These are phyloP conservation scores for Scaptomyza flava DNA, from an alignment of 2,888 invertebrate species.

Conservation along the genomic window DNA sequence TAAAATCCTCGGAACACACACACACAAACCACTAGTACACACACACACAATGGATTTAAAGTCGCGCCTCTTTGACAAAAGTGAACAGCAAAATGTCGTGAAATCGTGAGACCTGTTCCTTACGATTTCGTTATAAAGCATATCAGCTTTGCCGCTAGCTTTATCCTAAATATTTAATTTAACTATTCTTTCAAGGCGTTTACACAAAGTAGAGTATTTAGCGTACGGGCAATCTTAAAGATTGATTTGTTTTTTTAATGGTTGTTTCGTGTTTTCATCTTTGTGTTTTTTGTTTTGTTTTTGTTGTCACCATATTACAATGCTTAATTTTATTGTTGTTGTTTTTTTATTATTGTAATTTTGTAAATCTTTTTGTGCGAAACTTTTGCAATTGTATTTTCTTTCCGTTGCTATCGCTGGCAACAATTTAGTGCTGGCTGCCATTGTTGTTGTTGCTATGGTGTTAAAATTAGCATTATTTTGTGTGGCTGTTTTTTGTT, in stretches of 20 bases:
- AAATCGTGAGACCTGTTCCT: no score
- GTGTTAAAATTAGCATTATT: constrained; percentile 74
- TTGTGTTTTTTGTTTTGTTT: constrained; percentile 7
- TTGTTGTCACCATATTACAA: constrained; percentile 69
- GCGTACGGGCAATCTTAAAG: constrained; percentile 6
- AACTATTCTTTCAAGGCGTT: neutral
- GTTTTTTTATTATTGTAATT: constrained; percentile 79
- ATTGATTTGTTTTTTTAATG: constrained; percentile 34
- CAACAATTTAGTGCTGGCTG: constrained; percentile 25
- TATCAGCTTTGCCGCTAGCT: neutral
- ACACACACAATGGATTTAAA: constrained; percentile 3
- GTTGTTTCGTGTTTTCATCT: constrained; percentile 8
- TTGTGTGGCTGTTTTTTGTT: constrained; percentile 61
- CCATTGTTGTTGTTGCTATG: constrained; percentile 41
- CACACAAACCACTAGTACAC: neutral
- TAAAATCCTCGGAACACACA: constrained; percentile 29
- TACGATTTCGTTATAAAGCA: constrained; percentile 7
- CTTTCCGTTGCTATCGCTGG: constrained; percentile 38
- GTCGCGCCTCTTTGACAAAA: neutral
- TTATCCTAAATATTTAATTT: neutral
- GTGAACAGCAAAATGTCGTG: constrained; percentile 18
- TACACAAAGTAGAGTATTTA: constrained; percentile 20
- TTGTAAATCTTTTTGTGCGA: constrained; percentile 72
- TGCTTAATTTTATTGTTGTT: constrained; percentile 78
- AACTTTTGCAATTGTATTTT: constrained; percentile 76